Conservation (phyloP, 2,797 vertebrate species). For the Dermochelys coriacea region DNA sequence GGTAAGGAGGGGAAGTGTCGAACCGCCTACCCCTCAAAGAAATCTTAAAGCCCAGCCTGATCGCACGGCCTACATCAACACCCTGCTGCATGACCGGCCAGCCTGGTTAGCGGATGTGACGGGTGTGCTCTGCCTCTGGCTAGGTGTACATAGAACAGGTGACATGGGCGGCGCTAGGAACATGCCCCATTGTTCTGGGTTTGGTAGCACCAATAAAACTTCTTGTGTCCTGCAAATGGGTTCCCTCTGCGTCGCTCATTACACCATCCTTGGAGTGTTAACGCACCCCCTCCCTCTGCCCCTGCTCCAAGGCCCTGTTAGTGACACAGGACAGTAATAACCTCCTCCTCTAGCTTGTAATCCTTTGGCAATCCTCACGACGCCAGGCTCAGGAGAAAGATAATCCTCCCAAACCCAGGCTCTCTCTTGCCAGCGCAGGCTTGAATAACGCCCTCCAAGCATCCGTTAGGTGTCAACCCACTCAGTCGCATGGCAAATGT, state of each 20-base stretch:
- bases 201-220: neutral
- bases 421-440: neutral
- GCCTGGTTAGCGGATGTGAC: neutral
- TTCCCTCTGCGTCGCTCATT: neutral
- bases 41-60: neutral
- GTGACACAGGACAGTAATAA: neutral
- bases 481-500: neutral
- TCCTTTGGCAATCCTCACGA: no score
- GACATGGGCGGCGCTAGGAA: no score
- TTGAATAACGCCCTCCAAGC: fast-evolving
- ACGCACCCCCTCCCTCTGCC: neutral
- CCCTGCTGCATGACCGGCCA: no score
- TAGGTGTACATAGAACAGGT: no score
- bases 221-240: neutral
- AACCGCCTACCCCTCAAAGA: neutral
- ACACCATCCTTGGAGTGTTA: neutral
- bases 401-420: neutral
- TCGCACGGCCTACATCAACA: neutral
- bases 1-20: neutral
- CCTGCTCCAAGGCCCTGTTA: no score
- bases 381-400: neutral
- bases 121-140: no score
- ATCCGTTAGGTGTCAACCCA: neutral
- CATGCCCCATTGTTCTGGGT: neutral
- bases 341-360: no score